Evolutionary conservation across 2,113 vertebrate species (phyloP), one percentile per base, ranked within the genome.

Genomic region (Nesogale talazaci): DNA sequence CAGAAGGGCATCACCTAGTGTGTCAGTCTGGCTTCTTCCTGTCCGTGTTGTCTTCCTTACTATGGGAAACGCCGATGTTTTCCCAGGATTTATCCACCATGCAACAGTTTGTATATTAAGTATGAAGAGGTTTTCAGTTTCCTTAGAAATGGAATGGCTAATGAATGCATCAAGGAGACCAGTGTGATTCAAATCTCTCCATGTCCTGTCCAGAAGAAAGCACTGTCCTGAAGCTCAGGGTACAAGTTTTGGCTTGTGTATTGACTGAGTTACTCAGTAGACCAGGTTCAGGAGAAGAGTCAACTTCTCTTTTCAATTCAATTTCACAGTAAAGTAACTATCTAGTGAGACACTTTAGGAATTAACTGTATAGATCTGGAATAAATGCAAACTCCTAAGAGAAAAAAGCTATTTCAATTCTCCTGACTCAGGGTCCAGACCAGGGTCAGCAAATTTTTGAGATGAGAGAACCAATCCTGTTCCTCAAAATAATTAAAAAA

Each of bases 241-340:
- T n/a, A 1, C 90, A 8, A 36, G 86, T 69, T 91, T 61, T 81
- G 42, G 34, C 38, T 46, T 59, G 6, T 11, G n/a, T 34, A 11
- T 65, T 74, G 42, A 36, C 63, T 79, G 2, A 11, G 19, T 56
- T 65, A 57, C 25, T 6, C 22, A 20, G 10, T 5, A 4, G 65
- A 46, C 56, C 46, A 17, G 8, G 16, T 42, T 92, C 63, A 31
- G n/a, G 69, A 52, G 7, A 36, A 52, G 29, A 31, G 23, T 86
- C 25, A 88, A 61, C 69, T 23, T 38, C 83, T 56, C 78, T 81
- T 90, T 88, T 25, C 79, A 88, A 65, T 46, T 11, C 36, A 40
- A 90, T 92, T 90, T 93, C 27, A 80, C 17, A 85, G 70, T 85
- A 69, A 59, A 40, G 83, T 63, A 82, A 80, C 76, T 89, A 59